Conservation (phyloP, 2,113 vertebrate genomes). For the Pachypanchax playfairii region DNA sequence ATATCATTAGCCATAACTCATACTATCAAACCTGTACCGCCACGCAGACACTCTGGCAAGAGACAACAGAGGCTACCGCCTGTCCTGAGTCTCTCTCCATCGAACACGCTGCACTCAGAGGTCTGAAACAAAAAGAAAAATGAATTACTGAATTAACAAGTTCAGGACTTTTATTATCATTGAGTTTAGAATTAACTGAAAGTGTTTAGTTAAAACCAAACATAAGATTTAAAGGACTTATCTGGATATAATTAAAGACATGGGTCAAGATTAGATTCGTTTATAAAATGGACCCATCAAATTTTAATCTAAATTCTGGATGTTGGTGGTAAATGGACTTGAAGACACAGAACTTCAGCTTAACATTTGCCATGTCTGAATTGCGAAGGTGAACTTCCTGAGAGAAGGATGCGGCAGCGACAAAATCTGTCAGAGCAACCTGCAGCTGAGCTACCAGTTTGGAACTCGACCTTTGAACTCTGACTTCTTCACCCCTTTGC, state of each 20-base stretch:
- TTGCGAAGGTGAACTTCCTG: constrained; percentile 87
- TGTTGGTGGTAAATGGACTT: too few species aligned
- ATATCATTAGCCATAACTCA: constrained; percentile 86
- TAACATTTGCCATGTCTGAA: constrained; percentile 8
- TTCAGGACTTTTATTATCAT: neutral
- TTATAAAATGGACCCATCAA: too few species aligned
- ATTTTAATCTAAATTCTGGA: too few species aligned
- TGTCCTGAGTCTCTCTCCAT: constrained; percentile 82
- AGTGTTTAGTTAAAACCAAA: neutral
- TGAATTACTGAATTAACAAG: accelerated
- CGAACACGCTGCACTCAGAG: constrained; percentile 84
- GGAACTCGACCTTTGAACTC: constrained; percentile 77
- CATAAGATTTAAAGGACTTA: too few species aligned
- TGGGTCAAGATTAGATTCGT: too few species aligned
- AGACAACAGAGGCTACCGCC: constrained; percentile 80
- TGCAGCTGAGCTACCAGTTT: constrained; percentile 86
- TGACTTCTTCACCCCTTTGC: constrained; percentile 85
- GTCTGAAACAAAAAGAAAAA: constrained; percentile 61
- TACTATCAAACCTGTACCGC: constrained; percentile 78
- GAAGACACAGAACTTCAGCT: accelerated
- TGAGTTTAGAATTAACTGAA: neutral
- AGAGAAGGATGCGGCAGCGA: constrained; percentile 91
- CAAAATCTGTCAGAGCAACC: constrained; percentile 94
- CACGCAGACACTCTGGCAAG: constrained; percentile 68
- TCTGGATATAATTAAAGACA: too few species aligned